Conservation (phyloP, 2,888 invertebrate genomes). For the Nomada lathburiana region DNA sequence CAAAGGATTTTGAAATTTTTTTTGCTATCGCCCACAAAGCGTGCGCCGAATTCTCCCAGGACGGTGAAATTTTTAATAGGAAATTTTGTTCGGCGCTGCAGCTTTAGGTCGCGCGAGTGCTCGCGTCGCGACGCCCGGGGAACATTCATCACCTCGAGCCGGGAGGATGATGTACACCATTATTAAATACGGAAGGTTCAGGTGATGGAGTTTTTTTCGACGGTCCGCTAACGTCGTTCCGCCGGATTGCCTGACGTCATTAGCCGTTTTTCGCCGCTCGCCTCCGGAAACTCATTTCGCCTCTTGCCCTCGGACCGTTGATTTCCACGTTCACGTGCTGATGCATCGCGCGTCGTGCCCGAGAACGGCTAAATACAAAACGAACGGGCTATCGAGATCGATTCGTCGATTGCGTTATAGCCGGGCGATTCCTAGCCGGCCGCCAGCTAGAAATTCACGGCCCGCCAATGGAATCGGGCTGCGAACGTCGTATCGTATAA, state of each 20-base stretch:
- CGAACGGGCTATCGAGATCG: constrained; percentile 61
- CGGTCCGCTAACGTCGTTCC: constrained; percentile 70
- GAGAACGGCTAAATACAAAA: constrained; percentile 63
- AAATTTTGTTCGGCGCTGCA: constrained; percentile 49
- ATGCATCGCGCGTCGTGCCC: constrained; percentile 59
- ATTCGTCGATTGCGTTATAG: constrained; percentile 64
- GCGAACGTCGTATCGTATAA: constrained; percentile 20
- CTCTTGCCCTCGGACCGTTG: constrained; percentile 70
- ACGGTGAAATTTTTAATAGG: constrained; percentile 61
- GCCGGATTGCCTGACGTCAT: constrained; percentile 71
- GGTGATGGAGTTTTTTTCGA: constrained; percentile 64
- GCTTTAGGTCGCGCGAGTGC: constrained; percentile 52
- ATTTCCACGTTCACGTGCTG: constrained; percentile 68
- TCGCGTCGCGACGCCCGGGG: constrained; percentile 24
- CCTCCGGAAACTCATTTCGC: constrained; percentile 73
- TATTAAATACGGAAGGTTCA: constrained; percentile 73
- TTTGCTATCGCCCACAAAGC: too few relatives aligned
- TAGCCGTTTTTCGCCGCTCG: constrained; percentile 72
- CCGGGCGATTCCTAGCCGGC: constrained; percentile 46
- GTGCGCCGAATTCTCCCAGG: constrained; percentile 1
- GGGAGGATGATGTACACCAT: constrained; percentile 70
- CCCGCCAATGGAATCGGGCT: constrained; percentile 36
- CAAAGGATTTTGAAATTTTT: too few relatives aligned
- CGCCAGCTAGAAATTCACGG: constrained; percentile 34
- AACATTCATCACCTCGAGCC: constrained; percentile 68